Evolutionary conservation across 1,140 invertebrate species (phyloP), one percentile per base, ranked within the genome.

Genomic region (Bombus pascuorum): DNA sequence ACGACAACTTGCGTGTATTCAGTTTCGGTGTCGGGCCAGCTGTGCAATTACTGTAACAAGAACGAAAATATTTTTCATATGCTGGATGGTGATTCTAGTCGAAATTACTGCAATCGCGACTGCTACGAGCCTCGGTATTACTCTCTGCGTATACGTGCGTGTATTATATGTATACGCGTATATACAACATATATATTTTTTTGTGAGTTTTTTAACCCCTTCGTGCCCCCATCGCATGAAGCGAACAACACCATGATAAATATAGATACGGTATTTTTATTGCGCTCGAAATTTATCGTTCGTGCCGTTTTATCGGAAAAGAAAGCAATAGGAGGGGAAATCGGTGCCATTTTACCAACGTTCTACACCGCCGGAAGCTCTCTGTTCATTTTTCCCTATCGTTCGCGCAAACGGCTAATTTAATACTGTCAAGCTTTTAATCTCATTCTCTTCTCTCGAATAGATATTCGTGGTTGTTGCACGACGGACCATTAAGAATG

Each of bases 211-310:
- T 73, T 73, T 25, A 39, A 2, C 53, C 37, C 66, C 34, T 5
- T 22, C 22, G 15, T 25, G 8, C 70, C 10, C 22, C 25, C 9
- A 15, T 9, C 28, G 25, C 9, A 44, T n/a, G 25, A 44, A 62
- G n/a, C 57, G 80, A 32, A 74, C 57, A 82, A 65, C 71, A 47
- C 57, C 53, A 82, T 74, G 80, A 82, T 82, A 82, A 82, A 82
- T 82, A 82, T 57, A 59, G 39, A 73, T 32, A 65, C 53, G 80
- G 57, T 32, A 72, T 82, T 82, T 82, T 74, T 74, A 73, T 34
- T 9, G 57, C 53, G 71, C n/a, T 22, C 3, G 22, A 47, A 82
- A 82, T 82, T 82, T 82, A 82, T 53, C 47, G 47, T 22, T 82
- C 71, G 37, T 18, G 34, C 12, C 65, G 59, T 47, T 73, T 73